These are phyloP conservation scores for Paraescarpia echinospica DNA, from an alignment of 1,140 invertebrate genomes.

Conservation along the genomic window DNA sequence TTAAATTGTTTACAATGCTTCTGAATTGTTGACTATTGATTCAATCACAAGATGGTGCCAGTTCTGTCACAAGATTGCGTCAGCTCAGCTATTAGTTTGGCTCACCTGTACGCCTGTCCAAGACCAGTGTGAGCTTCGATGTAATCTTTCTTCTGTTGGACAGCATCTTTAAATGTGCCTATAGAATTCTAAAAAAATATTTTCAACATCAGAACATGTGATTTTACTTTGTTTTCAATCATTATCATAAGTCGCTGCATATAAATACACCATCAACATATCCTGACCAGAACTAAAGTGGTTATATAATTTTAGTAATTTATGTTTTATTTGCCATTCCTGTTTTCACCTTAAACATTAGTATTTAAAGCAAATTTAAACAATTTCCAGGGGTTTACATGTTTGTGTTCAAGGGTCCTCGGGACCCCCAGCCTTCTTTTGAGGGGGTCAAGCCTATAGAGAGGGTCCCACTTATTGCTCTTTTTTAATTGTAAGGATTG, in stretches of 20 bases:
- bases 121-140: not conserved
- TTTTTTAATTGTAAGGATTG: too few species aligned
- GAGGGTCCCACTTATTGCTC: too few species aligned
- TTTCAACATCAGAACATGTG: not conserved
- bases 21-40: too few species aligned
- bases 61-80: too few species aligned
- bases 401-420: too few species aligned
- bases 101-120: not conserved
- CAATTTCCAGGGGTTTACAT: too few species aligned
- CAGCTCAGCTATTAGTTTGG: too few species aligned
- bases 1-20: too few species aligned
- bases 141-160: not conserved
- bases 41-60: too few species aligned
- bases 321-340: not conserved
- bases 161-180: not conserved
- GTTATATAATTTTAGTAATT: not conserved
- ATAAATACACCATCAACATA: not conserved
- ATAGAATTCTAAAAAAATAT: not conserved
- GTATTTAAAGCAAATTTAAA: not conserved
- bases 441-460: too few species aligned
- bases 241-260: not conserved
- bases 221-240: not conserved
- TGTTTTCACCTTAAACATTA: not conserved
- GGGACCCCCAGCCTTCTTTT: too few species aligned
- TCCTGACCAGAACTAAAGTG: not conserved